These are phyloP conservation scores for Pseudomyrmex pallidus DNA, from an alignment of 1,140 invertebrate genomes.

Conservation along the genomic window DNA sequence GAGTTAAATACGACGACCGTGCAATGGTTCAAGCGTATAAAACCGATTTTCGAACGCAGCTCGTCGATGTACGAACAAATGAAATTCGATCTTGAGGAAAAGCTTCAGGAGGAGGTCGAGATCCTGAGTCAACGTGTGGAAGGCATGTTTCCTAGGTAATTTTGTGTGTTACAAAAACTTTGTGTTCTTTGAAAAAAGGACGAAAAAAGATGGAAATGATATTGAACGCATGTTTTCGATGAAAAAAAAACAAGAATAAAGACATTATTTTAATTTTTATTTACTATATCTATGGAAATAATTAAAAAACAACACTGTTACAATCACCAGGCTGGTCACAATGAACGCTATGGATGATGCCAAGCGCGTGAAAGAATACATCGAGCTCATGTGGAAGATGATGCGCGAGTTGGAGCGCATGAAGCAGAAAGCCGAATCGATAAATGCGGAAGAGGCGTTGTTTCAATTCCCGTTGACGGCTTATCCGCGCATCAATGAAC, in stretches of 20 bases:
- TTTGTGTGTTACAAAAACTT: too few species aligned
- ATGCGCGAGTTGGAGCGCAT: slow-evolving; percentile 86
- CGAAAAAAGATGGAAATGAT: too few species aligned
- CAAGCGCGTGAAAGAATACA: slow-evolving; percentile 80
- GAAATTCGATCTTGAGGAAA: slow-evolving; percentile 88
- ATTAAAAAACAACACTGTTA: neutral
- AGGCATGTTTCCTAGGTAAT: slow-evolving; percentile 85
- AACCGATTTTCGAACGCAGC: slow-evolving; percentile 84
- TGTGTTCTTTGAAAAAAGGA: too few species aligned
- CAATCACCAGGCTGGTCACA: slow-evolving; percentile 76
- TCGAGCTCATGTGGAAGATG: slow-evolving; percentile 85
- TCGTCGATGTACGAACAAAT: slow-evolving; percentile 86
- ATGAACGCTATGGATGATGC: slow-evolving; percentile 84
- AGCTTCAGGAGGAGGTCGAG: slow-evolving; percentile 85
- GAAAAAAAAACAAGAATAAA: neutral
- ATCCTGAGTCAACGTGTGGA: slow-evolving; percentile 86
- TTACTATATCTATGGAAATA: neutral
- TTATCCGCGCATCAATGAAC: slow-evolving; percentile 87
- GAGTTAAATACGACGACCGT: slow-evolving; percentile 82
- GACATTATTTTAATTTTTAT: too few species aligned
- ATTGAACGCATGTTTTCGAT: neutral
- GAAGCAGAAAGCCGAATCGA: slow-evolving; percentile 86
- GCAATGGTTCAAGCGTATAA: slow-evolving; percentile 84
- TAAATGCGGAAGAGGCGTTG: slow-evolving; percentile 89
- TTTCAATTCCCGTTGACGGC: slow-evolving; percentile 88